Evolutionary conservation across 2,113 vertebrate species (phyloP).

Genomic region (Eretmochelys imbricata): DNA sequence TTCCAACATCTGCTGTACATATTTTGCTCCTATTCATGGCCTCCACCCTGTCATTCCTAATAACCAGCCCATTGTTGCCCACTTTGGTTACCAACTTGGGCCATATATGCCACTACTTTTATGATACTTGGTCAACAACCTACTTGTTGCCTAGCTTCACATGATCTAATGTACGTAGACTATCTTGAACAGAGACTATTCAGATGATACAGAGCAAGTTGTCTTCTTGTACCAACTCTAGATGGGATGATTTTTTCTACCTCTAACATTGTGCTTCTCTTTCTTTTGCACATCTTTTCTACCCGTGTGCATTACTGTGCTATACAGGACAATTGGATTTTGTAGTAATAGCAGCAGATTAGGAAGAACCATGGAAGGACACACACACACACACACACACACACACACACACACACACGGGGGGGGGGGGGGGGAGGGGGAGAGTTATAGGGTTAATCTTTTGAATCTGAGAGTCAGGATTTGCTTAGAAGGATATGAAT

Average conservation of each 20-base stretch:
- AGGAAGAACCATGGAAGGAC: not conserved
- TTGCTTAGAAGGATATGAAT: not conserved
- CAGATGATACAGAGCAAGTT: not conserved
- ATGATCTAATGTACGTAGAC: not conserved
- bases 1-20: constrained; percentile 41
- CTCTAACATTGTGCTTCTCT: not conserved
- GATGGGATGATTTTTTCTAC: not conserved
- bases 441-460: constrained; percentile 16
- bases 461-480: not conserved
- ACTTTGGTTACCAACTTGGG: not conserved
- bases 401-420: not conserved
- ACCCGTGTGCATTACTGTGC: not conserved
- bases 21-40: constrained; percentile 56
- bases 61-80: not conserved
- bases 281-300: not conserved
- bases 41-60: constrained; percentile 41
- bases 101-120: not conserved
- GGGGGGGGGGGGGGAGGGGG: too few relatives aligned
- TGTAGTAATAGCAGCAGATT: not conserved
- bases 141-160: not conserved
- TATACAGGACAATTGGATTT: constrained; percentile 46
- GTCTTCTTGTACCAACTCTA: not conserved
- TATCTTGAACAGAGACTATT: not conserved
- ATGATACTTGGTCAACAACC: not conserved
- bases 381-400: not conserved